A percentile compares a stretch with the other conserved stretches of the same genome.
These are phyloP conservation scores for Leptogaster cylindrica DNA, from an alignment of 2,888 invertebrate genomes.

Conservation along the genomic window DNA sequence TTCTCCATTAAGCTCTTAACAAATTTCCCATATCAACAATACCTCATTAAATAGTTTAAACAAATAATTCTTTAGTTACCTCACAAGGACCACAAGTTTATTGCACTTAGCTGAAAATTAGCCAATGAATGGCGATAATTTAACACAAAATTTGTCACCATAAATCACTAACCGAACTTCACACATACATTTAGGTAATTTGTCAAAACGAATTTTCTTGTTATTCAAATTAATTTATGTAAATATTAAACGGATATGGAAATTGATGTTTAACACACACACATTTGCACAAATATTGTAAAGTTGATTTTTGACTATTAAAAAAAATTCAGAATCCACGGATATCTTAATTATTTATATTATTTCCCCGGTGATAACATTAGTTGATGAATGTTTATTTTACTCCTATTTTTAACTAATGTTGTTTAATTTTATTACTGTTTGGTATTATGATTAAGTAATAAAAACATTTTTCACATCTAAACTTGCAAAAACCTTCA, in stretches of 20 bases:
- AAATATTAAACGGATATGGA: conserved; percentile 3
- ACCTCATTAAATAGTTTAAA: neutral
- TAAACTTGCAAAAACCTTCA: conserved; percentile 54
- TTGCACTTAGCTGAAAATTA: conserved; percentile 11
- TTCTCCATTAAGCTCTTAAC: neutral
- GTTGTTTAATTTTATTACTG: conserved; percentile 28
- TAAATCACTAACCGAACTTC: conserved; percentile 31
- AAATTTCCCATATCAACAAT: neutral
- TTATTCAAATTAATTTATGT: conserved; percentile 32
- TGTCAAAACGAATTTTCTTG: conserved; percentile 22
- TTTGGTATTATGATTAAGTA: conserved; percentile 7
- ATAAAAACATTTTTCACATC: conserved; percentile 45
- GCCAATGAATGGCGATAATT: conserved; percentile 8
- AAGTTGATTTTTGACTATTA: neutral
- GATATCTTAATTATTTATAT: conserved; percentile 3
- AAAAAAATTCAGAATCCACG: neutral
- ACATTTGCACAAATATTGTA: conserved; percentile 1
- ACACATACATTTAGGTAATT: conserved; percentile 21
- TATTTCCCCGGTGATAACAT: too few species aligned
- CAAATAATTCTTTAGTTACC: too few species aligned
- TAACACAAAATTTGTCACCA: conserved; percentile 31
- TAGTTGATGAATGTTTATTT: too few species aligned
- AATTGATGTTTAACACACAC: conserved; percentile 4
- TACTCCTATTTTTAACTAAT: too few species aligned
- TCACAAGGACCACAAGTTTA: conserved; percentile 25